Base-by-base conservation (phyloP, 1,140 invertebrate genomes). In the Orchesella cincta region DNA sequence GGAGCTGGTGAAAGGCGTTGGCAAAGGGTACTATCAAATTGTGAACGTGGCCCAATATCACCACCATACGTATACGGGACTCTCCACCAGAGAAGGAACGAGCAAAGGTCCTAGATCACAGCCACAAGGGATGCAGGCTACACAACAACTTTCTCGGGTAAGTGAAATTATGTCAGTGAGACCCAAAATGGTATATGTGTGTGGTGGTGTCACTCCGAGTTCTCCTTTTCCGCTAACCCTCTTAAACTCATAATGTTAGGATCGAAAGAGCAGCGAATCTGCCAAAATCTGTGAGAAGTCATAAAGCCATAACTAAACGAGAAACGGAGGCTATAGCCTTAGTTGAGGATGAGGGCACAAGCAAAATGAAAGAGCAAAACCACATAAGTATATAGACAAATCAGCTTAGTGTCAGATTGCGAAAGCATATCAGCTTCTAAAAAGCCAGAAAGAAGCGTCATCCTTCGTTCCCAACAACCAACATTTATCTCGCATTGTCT, bases 1-100 rank as follows among this genome's bases (percentile, higher is more conserved):
- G 86, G 92, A 95, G 86, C 88, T 97, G 88, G 93, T 96, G 81
- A 89, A 90, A 79, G 94, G 93, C 86, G 94, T 96, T 86, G 93
- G 93, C 79, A 90, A 91, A 67, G 92, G 94, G 86, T 95, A 92
- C 85, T 96, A 95, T 88, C 94, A 96, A 87, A 95, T 97, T 86
- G 95, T 96, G 83, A 96, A 96, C 88, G 94, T 94, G 76, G 93
- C 95, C 81, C 95, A 96, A 88, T 88, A 96, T 84, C 91, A 94
- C 77, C 93, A 95, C 87, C 94, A 96, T 89, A 93, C 95, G 88
- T 96, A 96, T 88, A 94, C 96, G 92, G 94, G 94, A 83, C 85
- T 26, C 70, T 85, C 54, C 81, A 86, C 83, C 76, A 81, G 81
- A 23, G 81, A 81, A 73, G 79, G 78, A 28, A 81, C 78, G 5